Evolutionary conservation across 2,113 vertebrate genomes (phyloP).

Genomic region (Cinclus cinclus): DNA sequence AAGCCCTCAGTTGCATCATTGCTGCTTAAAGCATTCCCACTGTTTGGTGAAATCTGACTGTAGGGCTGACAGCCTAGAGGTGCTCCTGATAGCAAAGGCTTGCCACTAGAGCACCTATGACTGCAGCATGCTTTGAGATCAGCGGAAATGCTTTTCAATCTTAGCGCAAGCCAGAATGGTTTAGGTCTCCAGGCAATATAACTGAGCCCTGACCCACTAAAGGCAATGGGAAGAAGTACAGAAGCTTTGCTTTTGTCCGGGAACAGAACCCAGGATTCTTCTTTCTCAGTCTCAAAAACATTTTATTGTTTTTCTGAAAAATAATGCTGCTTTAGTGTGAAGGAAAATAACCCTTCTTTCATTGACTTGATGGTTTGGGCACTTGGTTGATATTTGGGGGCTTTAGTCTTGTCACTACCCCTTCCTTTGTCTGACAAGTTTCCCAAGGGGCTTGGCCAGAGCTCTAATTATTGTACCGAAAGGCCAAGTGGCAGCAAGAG

Average conservation of each 20-base stretch:
- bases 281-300: not conserved
- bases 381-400: not conserved
- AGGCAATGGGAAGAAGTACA: not conserved
- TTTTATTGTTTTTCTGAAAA: not conserved
- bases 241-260: not conserved
- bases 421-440: no score
- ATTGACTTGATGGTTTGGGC: not conserved
- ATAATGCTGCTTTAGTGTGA: not conserved
- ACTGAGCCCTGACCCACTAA: not conserved
- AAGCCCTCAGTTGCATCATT: not conserved
- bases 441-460: not conserved
- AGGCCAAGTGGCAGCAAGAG: not conserved
- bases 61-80: not conserved
- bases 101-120: not conserved
- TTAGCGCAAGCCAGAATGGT: not conserved
- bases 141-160: not conserved
- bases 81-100: not conserved
- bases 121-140: not conserved
- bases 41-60: not conserved
- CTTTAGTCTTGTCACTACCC: not conserved
- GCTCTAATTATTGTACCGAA: not conserved
- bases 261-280: not conserved
- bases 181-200: not conserved
- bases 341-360: not conserved
- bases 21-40: not conserved